Base-by-base conservation (phyloP, 1,140 invertebrate genomes). In the Harpegnathos saltator region DNA sequence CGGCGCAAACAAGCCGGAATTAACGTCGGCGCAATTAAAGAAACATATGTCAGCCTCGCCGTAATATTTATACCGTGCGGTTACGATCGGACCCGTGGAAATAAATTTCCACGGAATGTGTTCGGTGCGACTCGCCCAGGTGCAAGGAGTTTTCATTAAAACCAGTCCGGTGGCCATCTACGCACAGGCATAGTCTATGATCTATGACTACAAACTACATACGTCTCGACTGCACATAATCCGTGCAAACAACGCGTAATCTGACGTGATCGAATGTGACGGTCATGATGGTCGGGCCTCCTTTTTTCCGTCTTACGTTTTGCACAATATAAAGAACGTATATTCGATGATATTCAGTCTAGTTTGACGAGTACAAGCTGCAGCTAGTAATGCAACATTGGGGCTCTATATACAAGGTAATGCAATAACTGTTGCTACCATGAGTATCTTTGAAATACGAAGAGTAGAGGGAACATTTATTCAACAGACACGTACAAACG, bases 131-230 rank as follows among this genome's bases (percentile, higher is more conserved):
- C 48, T 12, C 65, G 50, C 71, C 38, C 85, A 84, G 69, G 71
- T 69, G 82, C 59, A 80, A 85, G 74, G 56, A 63, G 54, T 82
- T 84, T 86, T 84, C 66, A 82, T 84, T 81, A 73, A 78, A 78
- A 78, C 44, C 17, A 66, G 50, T 38, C 38, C 29, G 29, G 56
- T 29, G 52, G 62, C 48, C 3, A 29, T 26, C 7, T 11, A n/a
- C 19, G 65, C 50, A n/a, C n/a, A n/a, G n/a, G n/a, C n/a, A n/a
- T n/a, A n/a, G n/a, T n/a, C n/a, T n/a, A n/a, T n/a, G n/a, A n/a
- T n/a, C n/a, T n/a, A n/a, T n/a, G n/a, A n/a, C n/a, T n/a, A n/a
- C n/a, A n/a, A n/a, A n/a, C n/a, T n/a, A n/a, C n/a, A n/a, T n/a
- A n/a, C n/a, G n/a, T n/a, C n/a, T n/a, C n/a, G n/a, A n/a, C n/a